phyloP scores from a whole-genome alignment of 1,140 invertebrate genomes.

The Sinella curviseta region DNA sequence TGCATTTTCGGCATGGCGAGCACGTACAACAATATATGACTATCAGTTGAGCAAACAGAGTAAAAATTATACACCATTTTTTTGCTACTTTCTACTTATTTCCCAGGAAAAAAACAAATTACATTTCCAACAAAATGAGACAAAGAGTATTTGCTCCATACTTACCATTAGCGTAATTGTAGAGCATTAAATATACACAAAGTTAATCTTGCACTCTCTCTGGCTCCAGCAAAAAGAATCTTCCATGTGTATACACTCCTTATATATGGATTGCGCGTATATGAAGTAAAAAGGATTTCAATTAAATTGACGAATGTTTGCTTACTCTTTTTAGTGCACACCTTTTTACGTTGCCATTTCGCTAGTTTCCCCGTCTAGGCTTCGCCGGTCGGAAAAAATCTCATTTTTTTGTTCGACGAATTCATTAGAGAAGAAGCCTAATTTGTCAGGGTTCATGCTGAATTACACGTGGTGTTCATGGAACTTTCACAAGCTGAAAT shows the following conservation, averaged over 20 bases:
- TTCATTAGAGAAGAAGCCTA: conserved; percentile 11
- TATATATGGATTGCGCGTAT: no score
- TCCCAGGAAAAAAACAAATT: background rate
- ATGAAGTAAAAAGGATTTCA: background rate
- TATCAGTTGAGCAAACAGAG: no score
- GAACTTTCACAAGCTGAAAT: no score
- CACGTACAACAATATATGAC: no score
- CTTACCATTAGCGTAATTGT: background rate
- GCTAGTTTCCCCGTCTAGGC: background rate
- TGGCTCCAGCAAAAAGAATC: background rate
- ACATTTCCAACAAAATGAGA: background rate
- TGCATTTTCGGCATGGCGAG: no score
- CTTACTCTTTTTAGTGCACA: background rate
- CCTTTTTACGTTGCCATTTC: background rate
- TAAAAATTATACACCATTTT: no score
- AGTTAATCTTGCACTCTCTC: background rate
- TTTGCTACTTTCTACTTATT: background rate
- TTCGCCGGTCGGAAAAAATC: background rate
- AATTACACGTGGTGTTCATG: no score
- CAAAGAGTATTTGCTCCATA: background rate
- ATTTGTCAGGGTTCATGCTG: background rate
- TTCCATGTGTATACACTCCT: background rate
- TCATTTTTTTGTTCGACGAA: background rate
- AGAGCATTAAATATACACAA: background rate
- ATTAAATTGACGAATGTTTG: background rate